Conservation (phyloP, 2,113 vertebrate genomes). For the Clarias gariepinus region DNA sequence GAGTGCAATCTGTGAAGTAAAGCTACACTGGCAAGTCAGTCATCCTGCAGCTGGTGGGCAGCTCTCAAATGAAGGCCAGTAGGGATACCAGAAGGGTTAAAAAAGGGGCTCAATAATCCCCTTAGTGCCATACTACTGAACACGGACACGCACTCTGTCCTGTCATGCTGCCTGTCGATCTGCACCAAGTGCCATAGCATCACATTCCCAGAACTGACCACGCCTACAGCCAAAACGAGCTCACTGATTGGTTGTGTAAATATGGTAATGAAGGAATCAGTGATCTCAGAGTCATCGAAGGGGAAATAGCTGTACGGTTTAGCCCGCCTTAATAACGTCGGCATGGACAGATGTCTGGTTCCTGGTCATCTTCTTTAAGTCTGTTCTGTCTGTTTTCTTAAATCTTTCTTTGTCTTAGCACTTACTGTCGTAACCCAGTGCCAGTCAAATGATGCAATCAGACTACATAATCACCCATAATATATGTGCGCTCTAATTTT, state of each 20-base stretch:
- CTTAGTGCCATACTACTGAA: slow-evolving; percentile 78
- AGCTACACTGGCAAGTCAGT: slow-evolving; percentile 33
- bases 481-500: slow-evolving; percentile 42
- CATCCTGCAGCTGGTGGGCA: slow-evolving; percentile 54
- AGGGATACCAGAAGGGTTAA: slow-evolving; percentile 52
- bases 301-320: background rate
- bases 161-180: slow-evolving; percentile 62
- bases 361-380: slow-evolving; percentile 50
- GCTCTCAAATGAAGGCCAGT: slow-evolving; percentile 57
- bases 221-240: slow-evolving; percentile 45
- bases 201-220: slow-evolving; percentile 76
- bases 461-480: slow-evolving; percentile 33
- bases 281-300: slow-evolving; percentile 13
- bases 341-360: slow-evolving; percentile 51
- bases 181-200: slow-evolving; percentile 76
- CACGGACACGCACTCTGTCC: slow-evolving; percentile 52
- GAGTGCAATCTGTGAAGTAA: slow-evolving; percentile 18
- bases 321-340: slow-evolving; percentile 66
- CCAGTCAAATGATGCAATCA: slow-evolving; percentile 50
- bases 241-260: slow-evolving; percentile 36
- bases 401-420: slow-evolving; percentile 64
- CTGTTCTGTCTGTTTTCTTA: slow-evolving; percentile 43
- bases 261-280: slow-evolving; percentile 53
- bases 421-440: slow-evolving; percentile 63
- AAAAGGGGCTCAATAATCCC: slow-evolving; percentile 38